These are phyloP conservation scores for Acrossocheilus fasciatus DNA, from an alignment of 2,797 vertebrate species.

Conservation along the genomic window DNA sequence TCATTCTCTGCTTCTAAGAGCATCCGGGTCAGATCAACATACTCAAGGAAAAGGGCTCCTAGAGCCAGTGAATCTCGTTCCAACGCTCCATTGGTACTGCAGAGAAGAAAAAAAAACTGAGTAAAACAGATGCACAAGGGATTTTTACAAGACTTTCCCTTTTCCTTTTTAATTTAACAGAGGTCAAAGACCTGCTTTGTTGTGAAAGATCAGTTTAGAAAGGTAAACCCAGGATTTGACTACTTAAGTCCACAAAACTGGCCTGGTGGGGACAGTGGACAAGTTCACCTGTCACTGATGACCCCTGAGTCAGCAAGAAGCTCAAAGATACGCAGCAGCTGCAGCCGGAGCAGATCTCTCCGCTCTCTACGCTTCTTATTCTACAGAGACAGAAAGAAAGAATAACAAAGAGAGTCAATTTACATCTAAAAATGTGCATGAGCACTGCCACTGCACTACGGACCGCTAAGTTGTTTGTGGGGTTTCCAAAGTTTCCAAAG, in stretches of 20 bases:
- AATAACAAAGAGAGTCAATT: background rate
- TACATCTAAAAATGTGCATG: background rate
- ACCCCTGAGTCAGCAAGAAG: constrained; percentile 96
- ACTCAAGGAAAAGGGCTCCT: constrained; percentile 96
- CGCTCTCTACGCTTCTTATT: constrained; percentile 98
- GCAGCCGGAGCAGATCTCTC: constrained; percentile 91
- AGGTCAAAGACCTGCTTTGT: background rate
- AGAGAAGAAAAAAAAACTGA: background rate
- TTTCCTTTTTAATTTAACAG: background rate
- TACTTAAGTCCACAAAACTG: background rate
- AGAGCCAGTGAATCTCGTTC: constrained; percentile 95
- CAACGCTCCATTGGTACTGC: constrained; percentile 94
- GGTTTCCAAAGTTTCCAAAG: background rate
- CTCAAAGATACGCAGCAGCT: constrained; percentile 95
- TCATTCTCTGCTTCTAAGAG: constrained; percentile 98
- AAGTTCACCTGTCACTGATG: constrained; percentile 94
- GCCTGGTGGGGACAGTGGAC: constrained; percentile 20
- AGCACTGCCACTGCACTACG: background rate
- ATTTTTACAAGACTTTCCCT: constrained; percentile 3
- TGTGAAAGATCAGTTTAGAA: constrained; percentile 4
- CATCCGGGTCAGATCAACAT: constrained; percentile 97
- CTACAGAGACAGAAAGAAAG: constrained; percentile 70
- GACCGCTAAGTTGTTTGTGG: background rate
- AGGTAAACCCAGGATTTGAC: constrained; percentile 11
- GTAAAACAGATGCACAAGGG: background rate